These are phyloP conservation scores for Drosophila cracens DNA, from an alignment of 2,888 invertebrate species.

Conservation along the genomic window DNA sequence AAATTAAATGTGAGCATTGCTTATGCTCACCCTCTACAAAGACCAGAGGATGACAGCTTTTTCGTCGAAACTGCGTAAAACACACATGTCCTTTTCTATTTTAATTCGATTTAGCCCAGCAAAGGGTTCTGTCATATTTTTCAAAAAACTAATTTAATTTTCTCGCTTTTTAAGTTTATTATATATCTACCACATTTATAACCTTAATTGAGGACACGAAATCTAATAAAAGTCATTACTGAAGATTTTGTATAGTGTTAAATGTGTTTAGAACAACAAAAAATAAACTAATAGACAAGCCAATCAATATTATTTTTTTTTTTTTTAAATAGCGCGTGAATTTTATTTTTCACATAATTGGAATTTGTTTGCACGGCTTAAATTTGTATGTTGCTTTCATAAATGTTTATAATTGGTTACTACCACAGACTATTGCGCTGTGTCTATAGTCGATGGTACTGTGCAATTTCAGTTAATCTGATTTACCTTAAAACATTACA, in stretches of 20 bases:
- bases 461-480: background rate
- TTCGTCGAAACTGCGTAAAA: conserved; percentile 18
- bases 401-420: background rate
- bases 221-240: background rate
- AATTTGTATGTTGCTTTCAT: background rate
- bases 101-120: background rate
- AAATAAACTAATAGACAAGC: background rate
- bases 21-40: conserved; percentile 51
- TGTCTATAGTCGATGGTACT: background rate
- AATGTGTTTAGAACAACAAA: background rate
- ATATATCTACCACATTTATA: background rate
- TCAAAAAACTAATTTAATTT: too few species aligned
- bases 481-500: background rate
- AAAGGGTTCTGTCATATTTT: background rate
- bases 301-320: background rate
- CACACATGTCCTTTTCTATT: background rate
- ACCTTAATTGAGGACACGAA: background rate
- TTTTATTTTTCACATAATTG: background rate
- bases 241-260: background rate
- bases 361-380: background rate
- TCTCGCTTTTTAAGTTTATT: too few species aligned
- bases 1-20: conserved; percentile 74
- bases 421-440: background rate
- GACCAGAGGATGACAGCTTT: conserved; percentile 1
- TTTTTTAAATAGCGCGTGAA: too few species aligned